These are phyloP conservation scores for Phenganax marumi DNA, from an alignment of 92 coral and sea anemone species.

Conservation along the genomic window DNA sequence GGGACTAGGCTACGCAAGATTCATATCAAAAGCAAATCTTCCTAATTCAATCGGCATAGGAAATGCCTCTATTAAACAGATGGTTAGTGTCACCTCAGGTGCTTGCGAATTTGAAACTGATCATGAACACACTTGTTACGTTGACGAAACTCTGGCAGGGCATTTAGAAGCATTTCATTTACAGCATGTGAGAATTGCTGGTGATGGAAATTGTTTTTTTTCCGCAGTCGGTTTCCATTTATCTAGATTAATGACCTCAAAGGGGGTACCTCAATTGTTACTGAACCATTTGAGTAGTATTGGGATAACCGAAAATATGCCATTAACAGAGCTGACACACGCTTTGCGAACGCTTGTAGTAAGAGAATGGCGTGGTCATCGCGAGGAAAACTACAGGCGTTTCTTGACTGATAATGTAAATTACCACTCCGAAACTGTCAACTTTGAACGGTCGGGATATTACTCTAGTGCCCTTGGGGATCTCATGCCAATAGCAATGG, in stretches of 20 bases:
- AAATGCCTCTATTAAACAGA: background rate
- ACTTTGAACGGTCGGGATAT: conserved; percentile 1
- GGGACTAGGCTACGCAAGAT: conserved; percentile 18
- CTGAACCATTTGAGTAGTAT: conserved; percentile 9
- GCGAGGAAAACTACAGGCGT: conserved; percentile 28
- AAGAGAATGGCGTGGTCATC: conserved; percentile 26
- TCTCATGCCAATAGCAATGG: no score
- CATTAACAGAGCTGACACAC: no score
- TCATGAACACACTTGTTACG: no score
- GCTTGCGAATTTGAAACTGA: background rate
- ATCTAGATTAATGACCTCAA: conserved; percentile 6
- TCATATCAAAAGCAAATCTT: conserved; percentile 31
- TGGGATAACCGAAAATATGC: conserved; percentile 30
- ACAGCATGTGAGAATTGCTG: background rate
- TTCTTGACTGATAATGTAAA: background rate
- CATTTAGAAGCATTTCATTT: conserved; percentile 36
- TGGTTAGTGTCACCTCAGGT: background rate
- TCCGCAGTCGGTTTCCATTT: conserved; percentile 38
- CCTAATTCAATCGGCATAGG: conserved; percentile 50
- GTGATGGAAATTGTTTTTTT: conserved; percentile 50
- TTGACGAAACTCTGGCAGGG: background rate
- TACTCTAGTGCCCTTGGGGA: conserved; percentile 39
- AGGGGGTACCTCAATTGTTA: background rate
- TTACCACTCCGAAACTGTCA: conserved; percentile 8
- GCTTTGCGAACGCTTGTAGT: no score